phyloP scores from a whole-genome alignment of 2,888 invertebrate genomes.

The Bellardia bayeri region DNA sequence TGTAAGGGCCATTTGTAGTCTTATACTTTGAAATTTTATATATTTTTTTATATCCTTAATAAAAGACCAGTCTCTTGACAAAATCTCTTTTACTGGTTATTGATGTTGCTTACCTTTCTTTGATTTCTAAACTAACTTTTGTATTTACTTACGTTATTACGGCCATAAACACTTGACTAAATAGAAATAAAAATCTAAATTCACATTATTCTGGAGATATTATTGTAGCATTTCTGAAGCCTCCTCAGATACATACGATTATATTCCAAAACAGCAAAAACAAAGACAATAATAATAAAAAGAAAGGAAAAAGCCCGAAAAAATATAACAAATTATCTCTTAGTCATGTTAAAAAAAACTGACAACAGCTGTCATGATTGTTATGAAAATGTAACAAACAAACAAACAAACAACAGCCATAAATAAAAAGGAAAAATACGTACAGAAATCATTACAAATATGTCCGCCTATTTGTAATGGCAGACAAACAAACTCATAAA shows the following conservation, averaged over 20 bases:
- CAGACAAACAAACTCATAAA: slow-evolving; percentile 19
- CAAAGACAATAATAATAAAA: slow-evolving; percentile 2
- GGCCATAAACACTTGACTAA: slow-evolving; percentile 16
- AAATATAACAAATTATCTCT: slow-evolving; percentile 47
- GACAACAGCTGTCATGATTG: slow-evolving; percentile 62
- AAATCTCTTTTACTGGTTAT: too few relatives aligned
- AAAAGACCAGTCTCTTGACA: too few relatives aligned
- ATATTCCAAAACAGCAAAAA: background rate
- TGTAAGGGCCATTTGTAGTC: too few relatives aligned
- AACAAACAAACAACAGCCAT: slow-evolving; percentile 17
- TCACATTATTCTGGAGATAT: background rate
- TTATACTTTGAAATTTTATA: background rate
- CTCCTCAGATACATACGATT: background rate
- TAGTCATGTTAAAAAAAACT: slow-evolving; percentile 58
- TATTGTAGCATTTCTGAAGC: background rate
- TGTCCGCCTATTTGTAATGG: too few relatives aligned
- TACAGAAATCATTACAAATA: slow-evolving; percentile 2
- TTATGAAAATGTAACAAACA: slow-evolving; percentile 34
- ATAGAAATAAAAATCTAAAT: slow-evolving; percentile 6
- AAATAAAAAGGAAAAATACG: background rate
- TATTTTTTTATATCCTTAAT: too few relatives aligned
- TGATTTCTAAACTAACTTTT: background rate
- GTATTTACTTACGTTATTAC: background rate
- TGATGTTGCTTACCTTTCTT: too few relatives aligned
- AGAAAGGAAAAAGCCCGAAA: background rate